Evolutionary conservation across 2,113 vertebrate genomes (phyloP).

Genomic region (Phalacrocorax pelagicus): DNA sequence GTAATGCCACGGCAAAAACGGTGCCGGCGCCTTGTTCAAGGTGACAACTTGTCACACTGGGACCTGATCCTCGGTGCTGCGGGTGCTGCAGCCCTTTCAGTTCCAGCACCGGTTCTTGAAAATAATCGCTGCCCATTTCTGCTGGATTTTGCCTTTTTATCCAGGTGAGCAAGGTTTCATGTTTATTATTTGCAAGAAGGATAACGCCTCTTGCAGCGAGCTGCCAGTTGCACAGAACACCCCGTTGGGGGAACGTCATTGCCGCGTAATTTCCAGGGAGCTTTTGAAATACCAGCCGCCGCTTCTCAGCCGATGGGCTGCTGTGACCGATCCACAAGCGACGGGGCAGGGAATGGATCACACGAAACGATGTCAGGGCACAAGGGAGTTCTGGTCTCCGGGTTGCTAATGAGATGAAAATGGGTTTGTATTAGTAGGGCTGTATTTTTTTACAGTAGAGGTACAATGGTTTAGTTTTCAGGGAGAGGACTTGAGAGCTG

Average conservation of each 20-base stretch:
- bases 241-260: rapidly evolving
- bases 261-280: background rate
- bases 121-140: rapidly evolving
- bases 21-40: rapidly evolving
- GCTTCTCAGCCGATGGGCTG: background rate
- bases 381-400: background rate
- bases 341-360: rapidly evolving
- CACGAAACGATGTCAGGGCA: background rate
- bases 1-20: no score
- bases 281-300: rapidly evolving
- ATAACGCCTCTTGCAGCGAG: rapidly evolving
- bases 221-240: no score
- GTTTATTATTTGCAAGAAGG: background rate
- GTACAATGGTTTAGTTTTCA: background rate
- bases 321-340: rapidly evolving
- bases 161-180: background rate
- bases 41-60: background rate
- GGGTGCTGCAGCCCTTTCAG: background rate
- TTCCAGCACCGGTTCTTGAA: background rate
- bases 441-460: background rate
- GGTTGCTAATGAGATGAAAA: background rate
- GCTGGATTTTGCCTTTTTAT: background rate
- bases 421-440: background rate
- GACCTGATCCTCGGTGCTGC: rapidly evolving
- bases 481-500: background rate